These are phyloP conservation scores for Bergia puertoricense DNA, from an alignment of 92 coral and sea anemone species.

Conservation along the genomic window DNA sequence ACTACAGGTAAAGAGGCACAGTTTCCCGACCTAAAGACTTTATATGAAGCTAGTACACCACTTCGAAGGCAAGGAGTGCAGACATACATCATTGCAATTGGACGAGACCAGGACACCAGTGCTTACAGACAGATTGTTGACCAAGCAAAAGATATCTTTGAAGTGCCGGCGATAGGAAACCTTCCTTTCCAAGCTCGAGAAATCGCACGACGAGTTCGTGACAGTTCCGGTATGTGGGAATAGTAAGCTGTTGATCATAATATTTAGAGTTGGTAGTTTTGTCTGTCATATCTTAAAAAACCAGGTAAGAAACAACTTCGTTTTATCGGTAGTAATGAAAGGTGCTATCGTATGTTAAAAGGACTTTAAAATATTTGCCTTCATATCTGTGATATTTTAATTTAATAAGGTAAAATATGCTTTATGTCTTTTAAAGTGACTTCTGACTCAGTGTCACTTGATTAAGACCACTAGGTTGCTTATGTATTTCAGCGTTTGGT, in stretches of 20 bases:
- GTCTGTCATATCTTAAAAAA: no score
- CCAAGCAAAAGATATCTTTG: slow-evolving; percentile 43
- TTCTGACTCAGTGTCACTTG: no score
- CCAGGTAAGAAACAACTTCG: no score
- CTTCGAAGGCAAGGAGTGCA: slow-evolving; percentile 71
- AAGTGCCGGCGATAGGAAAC: slow-evolving; percentile 43
- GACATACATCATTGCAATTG: slow-evolving; percentile 73
- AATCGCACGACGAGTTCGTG: slow-evolving; percentile 23
- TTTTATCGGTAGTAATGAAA: no score
- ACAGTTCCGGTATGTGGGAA: slow-evolving; percentile 20
- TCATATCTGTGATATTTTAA: no score
- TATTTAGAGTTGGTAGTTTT: no score
- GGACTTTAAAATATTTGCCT: no score
- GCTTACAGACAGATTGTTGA: slow-evolving; percentile 49
- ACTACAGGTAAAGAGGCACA: slow-evolving; percentile 61
- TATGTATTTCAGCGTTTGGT: no score
- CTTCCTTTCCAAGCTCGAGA: slow-evolving; percentile 31
- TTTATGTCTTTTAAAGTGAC: no score
- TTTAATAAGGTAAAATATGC: no score
- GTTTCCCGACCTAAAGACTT: slow-evolving; percentile 51
- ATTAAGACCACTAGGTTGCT: no score
- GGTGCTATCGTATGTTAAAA: no score
- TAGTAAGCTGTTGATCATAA: neutral
- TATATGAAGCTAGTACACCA: slow-evolving; percentile 62
- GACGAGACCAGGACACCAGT: slow-evolving; percentile 49